phyloP scores from a whole-genome alignment of 2,888 invertebrate species.

The Leucoptera coffeella region DNA sequence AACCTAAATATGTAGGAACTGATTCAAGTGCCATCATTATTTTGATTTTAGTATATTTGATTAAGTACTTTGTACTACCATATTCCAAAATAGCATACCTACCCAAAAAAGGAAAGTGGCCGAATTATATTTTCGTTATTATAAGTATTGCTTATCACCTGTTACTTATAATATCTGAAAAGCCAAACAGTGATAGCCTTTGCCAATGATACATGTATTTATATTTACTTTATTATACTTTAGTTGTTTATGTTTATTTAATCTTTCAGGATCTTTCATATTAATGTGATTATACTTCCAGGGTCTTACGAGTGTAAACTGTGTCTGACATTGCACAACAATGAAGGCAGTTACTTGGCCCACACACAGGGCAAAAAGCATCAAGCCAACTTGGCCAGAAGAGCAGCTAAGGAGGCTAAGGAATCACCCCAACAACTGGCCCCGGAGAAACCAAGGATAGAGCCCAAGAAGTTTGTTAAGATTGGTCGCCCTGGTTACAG shows the following conservation, averaged over 20 bases:
- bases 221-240: too few relatives aligned
- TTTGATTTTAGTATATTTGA: too few relatives aligned
- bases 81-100: too few relatives aligned
- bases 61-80: too few relatives aligned
- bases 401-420: slow-evolving; percentile 98
- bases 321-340: slow-evolving; percentile 96
- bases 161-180: too few relatives aligned
- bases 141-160: not conserved
- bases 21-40: too few relatives aligned
- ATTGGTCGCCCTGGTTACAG: slow-evolving; percentile 98
- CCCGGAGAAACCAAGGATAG: slow-evolving; percentile 93
- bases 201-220: too few relatives aligned
- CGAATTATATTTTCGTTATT: too few relatives aligned
- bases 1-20: too few relatives aligned
- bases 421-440: slow-evolving; percentile 92
- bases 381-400: slow-evolving; percentile 94
- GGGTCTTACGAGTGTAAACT: slow-evolving; percentile 98
- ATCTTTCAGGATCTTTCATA: not conserved
- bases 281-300: slow-evolving; percentile 14
- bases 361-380: slow-evolving; percentile 99
- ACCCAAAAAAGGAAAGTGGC: too few relatives aligned
- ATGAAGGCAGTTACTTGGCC: slow-evolving; percentile 97
- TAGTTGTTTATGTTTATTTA: not conserved
- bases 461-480: slow-evolving; percentile 98
- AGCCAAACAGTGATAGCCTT: too few relatives aligned